These are phyloP conservation scores for Trichogramma pretiosum DNA, from an alignment of 1,140 invertebrate genomes.

Conservation along the genomic window DNA sequence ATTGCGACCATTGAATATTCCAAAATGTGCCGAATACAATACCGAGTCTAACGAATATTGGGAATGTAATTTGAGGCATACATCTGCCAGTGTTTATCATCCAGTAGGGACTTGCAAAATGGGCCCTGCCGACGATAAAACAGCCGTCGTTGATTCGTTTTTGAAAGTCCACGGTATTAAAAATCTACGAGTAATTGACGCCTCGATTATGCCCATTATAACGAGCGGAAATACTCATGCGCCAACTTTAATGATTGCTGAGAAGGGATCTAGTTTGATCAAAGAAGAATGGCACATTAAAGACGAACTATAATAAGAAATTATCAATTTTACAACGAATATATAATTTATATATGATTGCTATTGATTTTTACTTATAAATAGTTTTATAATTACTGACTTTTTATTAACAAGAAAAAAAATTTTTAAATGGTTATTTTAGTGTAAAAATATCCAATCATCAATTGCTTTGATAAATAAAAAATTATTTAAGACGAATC, in stretches of 20 bases:
- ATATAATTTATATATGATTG: neutral
- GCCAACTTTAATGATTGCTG: constrained; percentile 80
- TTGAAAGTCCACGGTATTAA: constrained; percentile 63
- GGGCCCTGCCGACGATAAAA: constrained; percentile 40
- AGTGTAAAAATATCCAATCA: too few relatives aligned
- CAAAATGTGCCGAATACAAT: constrained; percentile 22
- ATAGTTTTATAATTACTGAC: neutral
- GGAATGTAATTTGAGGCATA: constrained; percentile 44
- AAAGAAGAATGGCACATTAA: constrained; percentile 57
- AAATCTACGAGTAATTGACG: constrained; percentile 65
- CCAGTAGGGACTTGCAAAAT: constrained; percentile 47
- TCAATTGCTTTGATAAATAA: too few relatives aligned
- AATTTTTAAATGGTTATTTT: too few relatives aligned
- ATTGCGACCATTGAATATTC: constrained; percentile 13
- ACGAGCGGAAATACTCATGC: constrained; percentile 74
- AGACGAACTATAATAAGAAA: constrained; percentile 18
- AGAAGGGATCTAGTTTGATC: constrained; percentile 80
- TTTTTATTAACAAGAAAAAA: neutral
- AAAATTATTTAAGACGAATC: too few relatives aligned
- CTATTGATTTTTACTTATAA: neutral
- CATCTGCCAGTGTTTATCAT: constrained; percentile 42
- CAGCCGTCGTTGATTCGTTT: constrained; percentile 65
- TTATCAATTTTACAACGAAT: neutral
- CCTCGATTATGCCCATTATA: constrained; percentile 68
- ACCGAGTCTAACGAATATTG: constrained; percentile 43